Conservation (phyloP, 2,888 invertebrate species). For the Acheta domesticus region DNA sequence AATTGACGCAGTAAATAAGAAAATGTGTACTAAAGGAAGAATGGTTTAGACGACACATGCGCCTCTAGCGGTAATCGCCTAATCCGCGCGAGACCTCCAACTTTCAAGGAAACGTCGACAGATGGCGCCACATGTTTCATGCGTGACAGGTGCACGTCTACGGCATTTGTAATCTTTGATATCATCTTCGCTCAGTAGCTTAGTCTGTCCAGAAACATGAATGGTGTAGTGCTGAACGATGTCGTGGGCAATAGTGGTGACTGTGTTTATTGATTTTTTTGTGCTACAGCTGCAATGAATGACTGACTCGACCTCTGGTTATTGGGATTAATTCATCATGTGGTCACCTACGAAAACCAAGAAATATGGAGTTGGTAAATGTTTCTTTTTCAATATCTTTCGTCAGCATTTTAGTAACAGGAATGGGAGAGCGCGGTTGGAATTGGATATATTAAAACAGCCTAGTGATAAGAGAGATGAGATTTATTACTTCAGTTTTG, state of each 20-base stretch:
- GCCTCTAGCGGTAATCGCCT: no score
- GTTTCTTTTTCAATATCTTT: conserved; percentile 19
- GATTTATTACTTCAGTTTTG: no score
- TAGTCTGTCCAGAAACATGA: not conserved
- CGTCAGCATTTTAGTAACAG: not conserved
- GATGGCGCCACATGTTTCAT: no score
- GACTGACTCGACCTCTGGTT: conserved; percentile 25
- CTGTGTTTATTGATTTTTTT: conserved; percentile 21
- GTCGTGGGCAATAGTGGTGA: conserved; percentile 18
- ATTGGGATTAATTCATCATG: conserved; percentile 49
- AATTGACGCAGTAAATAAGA: no score
- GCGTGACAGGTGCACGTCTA: not conserved
- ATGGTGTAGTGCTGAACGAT: not conserved
- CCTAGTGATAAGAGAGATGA: no score
- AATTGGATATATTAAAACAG: not conserved
- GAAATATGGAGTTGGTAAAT: conserved; percentile 72
- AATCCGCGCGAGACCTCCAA: no score
- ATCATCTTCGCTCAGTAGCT: conserved; percentile 18
- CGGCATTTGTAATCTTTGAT: not conserved
- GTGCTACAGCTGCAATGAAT: conserved; percentile 27
- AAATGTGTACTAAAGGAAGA: no score
- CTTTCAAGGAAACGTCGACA: no score
- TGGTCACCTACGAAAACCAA: conserved; percentile 71
- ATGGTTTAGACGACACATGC: no score
- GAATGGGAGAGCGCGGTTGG: not conserved